These are phyloP conservation scores for Lamellibrachia columna DNA, from an alignment of 2,888 invertebrate genomes.

Conservation along the genomic window DNA sequence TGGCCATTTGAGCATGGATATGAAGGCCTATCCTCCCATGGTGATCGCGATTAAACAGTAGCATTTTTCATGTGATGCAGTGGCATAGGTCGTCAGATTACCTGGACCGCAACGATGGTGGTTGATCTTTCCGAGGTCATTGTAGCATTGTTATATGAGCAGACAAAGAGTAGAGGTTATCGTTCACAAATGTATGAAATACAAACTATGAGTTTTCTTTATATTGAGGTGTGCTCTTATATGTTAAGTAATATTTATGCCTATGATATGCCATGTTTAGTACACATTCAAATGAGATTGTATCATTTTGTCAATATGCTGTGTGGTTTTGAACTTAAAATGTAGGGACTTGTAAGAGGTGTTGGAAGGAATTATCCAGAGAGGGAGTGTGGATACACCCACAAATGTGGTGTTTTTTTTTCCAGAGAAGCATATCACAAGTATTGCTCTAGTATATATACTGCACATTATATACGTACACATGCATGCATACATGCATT, in stretches of 20 bases:
- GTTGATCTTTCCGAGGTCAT: not conserved
- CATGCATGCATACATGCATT: not conserved
- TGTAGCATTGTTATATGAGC: not conserved
- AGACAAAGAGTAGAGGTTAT: not conserved
- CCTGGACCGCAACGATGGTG: not conserved
- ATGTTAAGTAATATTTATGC: not conserved
- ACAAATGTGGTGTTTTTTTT: too few species aligned
- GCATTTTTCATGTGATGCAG: not conserved
- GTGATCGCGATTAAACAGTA: not conserved
- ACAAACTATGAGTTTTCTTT: not conserved
- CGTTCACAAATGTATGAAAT: slow-evolving; percentile 1
- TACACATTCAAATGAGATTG: too few species aligned
- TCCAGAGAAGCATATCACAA: too few species aligned
- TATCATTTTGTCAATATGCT: too few species aligned
- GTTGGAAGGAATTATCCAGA: too few species aligned
- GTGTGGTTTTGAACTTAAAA: too few species aligned
- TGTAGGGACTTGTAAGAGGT: too few species aligned
- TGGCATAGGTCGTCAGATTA: not conserved
- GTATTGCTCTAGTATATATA: not conserved
- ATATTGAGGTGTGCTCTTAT: not conserved
- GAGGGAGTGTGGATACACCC: too few species aligned
- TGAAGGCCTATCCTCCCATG: not conserved
- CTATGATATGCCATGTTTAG: too few species aligned
- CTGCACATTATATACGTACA: not conserved
- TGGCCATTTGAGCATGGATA: not conserved